Evolutionary conservation across 2,888 invertebrate genomes (phyloP).

Genomic region (Stenoptilia bipunctidactyla): DNA sequence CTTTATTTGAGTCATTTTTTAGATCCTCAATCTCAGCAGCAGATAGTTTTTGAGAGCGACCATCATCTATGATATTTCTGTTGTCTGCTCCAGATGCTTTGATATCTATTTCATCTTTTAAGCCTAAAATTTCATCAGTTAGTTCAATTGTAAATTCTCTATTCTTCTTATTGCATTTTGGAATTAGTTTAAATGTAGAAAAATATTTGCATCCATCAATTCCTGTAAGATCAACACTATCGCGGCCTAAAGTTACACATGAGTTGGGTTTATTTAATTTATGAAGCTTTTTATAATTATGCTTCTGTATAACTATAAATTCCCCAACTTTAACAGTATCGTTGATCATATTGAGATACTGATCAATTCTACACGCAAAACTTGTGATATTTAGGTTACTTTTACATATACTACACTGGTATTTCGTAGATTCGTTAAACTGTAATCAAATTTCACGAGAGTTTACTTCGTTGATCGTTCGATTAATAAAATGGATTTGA

Average conservation of each 20-base stretch:
- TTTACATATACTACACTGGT: too few species aligned
- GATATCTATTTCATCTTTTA: constrained; percentile 74
- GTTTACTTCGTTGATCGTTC: too few species aligned
- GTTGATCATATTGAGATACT: background rate
- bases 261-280: constrained; percentile 77
- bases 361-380: too few species aligned
- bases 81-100: constrained; percentile 84
- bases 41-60: constrained; percentile 85
- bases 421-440: too few species aligned
- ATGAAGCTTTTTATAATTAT: constrained; percentile 82
- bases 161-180: constrained; percentile 66
- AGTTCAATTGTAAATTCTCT: constrained; percentile 69
- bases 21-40: constrained; percentile 86
- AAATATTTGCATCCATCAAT: constrained; percentile 79
- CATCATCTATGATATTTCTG: constrained; percentile 83
- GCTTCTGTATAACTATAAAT: constrained; percentile 82
- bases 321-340: constrained; percentile 74
- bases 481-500: too few species aligned
- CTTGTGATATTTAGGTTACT: too few species aligned
- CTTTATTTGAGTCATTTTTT: constrained; percentile 80
- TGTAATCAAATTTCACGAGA: too few species aligned
- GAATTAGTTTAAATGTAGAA: constrained; percentile 82
- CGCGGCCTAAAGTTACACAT: constrained; percentile 76
- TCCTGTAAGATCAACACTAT: constrained; percentile 75
- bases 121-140: constrained; percentile 50